phyloP scores from a whole-genome alignment of 2,888 invertebrate genomes.

The Xiphydria camelus region DNA sequence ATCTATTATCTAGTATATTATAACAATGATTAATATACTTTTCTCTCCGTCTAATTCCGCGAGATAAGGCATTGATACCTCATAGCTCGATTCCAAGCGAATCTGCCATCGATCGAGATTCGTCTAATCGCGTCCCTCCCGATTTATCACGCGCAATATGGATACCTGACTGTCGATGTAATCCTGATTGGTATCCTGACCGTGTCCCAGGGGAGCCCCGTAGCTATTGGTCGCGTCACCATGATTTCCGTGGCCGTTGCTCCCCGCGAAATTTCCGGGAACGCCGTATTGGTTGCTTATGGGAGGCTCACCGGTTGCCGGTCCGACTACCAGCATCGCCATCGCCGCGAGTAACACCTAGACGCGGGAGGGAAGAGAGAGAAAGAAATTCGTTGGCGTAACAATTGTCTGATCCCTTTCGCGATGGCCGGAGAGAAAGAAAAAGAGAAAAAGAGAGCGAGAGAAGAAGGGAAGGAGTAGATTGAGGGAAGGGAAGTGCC shows the following conservation, averaged over 20 bases:
- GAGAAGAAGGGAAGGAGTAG: too few relatives aligned
- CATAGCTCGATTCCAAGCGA: neutral
- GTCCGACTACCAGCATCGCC: slow-evolving; percentile 19
- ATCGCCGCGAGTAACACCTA: slow-evolving; percentile 42
- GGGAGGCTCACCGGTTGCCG: slow-evolving; percentile 40
- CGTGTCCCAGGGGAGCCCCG: slow-evolving; percentile 39
- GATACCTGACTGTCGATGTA: slow-evolving; percentile 50
- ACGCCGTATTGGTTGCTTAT: slow-evolving; percentile 52
- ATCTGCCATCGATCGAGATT: slow-evolving; percentile 26
- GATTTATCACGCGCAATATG: neutral
- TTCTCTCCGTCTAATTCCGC: too few relatives aligned
- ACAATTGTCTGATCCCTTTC: too few relatives aligned
- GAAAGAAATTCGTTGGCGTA: too few relatives aligned
- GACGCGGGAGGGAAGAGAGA: too few relatives aligned
- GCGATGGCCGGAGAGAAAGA: too few relatives aligned
- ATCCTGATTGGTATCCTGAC: slow-evolving; percentile 40
- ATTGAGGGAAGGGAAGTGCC: too few relatives aligned
- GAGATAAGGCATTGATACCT: too few relatives aligned
- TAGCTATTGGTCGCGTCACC: slow-evolving; percentile 40
- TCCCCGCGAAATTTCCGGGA: slow-evolving; percentile 35
- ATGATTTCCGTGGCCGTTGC: slow-evolving; percentile 23
- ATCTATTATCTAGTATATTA: too few relatives aligned
- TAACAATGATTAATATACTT: too few relatives aligned
- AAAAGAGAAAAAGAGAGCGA: too few relatives aligned
- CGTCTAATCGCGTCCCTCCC: neutral